Conservation (phyloP, 2,888 invertebrate genomes). For the Hirtodrosophila trivittata region DNA sequence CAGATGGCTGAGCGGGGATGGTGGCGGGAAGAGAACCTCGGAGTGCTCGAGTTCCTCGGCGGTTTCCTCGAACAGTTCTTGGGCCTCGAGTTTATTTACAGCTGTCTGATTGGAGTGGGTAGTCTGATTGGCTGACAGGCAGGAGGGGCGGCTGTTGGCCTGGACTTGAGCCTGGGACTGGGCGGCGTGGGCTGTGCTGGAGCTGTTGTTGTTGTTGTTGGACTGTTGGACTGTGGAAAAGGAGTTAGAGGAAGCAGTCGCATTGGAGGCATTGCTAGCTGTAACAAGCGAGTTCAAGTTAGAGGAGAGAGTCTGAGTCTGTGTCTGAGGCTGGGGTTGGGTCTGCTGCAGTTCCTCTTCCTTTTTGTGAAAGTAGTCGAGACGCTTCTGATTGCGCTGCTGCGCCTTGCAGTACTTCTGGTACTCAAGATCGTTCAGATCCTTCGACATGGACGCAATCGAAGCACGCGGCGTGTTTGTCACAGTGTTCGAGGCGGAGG, state of each 20-base stretch:
- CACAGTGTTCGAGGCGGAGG: conserved; percentile 39
- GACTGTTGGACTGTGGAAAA: conserved; percentile 81
- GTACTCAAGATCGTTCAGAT: conserved; percentile 72
- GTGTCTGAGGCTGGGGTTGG: conserved; percentile 38
- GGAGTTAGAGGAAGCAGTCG: conserved; percentile 78
- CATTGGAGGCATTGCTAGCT: conserved; percentile 74
- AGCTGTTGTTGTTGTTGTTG: conserved; percentile 51
- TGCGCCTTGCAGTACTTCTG: conserved; percentile 78
- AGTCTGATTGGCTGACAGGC: conserved; percentile 39
- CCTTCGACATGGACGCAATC: conserved; percentile 55
- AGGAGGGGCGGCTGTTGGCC: conserved; percentile 28
- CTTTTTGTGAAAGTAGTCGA: conserved; percentile 80
- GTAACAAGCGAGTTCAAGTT: conserved; percentile 37
- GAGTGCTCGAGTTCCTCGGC: conserved; percentile 81
- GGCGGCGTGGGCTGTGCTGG: conserved; percentile 26
- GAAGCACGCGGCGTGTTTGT: conserved; percentile 64
- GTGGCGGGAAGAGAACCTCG: conserved; percentile 80
- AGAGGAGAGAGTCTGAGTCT: conserved; percentile 52
- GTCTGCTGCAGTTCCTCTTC: conserved; percentile 76
- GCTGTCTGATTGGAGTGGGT: conserved; percentile 22
- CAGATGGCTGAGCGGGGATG: conserved; percentile 82
- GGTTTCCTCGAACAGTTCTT: conserved; percentile 80
- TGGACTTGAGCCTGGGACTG: conserved; percentile 25
- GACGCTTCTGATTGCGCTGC: conserved; percentile 80
- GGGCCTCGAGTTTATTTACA: conserved; percentile 58